phyloP scores from a whole-genome alignment of 2,888 invertebrate genomes.

The Plutella xylostella region DNA sequence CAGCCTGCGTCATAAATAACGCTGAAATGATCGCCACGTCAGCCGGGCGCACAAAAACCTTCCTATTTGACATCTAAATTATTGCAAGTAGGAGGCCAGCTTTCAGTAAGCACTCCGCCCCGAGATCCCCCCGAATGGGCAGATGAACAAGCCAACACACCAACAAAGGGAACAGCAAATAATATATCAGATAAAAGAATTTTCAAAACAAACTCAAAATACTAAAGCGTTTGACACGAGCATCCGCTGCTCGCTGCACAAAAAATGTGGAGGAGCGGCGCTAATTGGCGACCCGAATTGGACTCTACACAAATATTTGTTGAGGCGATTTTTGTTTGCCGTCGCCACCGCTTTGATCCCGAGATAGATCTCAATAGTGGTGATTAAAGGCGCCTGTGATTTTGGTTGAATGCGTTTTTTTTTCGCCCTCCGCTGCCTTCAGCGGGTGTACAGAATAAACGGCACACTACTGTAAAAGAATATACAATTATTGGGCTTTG shows the following conservation, averaged over 20 bases:
- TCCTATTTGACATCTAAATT: constrained; percentile 70
- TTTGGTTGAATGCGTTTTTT: constrained; percentile 65
- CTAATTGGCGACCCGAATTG: constrained; percentile 30
- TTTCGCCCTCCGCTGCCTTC: constrained; percentile 45
- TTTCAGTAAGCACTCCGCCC: constrained; percentile 49
- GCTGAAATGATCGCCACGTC: constrained; percentile 56
- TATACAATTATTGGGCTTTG: constrained; percentile 69
- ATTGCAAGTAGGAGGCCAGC: constrained; percentile 47
- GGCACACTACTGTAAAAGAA: constrained; percentile 70
- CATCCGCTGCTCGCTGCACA: constrained; percentile 56
- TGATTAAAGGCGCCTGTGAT: constrained; percentile 71
- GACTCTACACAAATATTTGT: neutral
- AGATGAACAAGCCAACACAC: constrained; percentile 45
- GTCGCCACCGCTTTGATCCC: constrained; percentile 46
- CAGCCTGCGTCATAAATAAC: constrained; percentile 64
- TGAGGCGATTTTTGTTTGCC: neutral
- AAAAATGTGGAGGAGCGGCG: constrained; percentile 47
- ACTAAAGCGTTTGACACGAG: constrained; percentile 70
- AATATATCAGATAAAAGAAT: constrained; percentile 70
- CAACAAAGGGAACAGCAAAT: constrained; percentile 61
- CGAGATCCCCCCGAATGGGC: constrained; percentile 43
- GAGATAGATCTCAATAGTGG: constrained; percentile 69
- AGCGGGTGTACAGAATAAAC: constrained; percentile 60
- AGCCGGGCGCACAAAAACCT: constrained; percentile 45
- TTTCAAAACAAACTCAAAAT: constrained; percentile 71